These are phyloP conservation scores for Sebastes matsubarae DNA, from an alignment of 2,797 vertebrate species.

Conservation along the genomic window DNA sequence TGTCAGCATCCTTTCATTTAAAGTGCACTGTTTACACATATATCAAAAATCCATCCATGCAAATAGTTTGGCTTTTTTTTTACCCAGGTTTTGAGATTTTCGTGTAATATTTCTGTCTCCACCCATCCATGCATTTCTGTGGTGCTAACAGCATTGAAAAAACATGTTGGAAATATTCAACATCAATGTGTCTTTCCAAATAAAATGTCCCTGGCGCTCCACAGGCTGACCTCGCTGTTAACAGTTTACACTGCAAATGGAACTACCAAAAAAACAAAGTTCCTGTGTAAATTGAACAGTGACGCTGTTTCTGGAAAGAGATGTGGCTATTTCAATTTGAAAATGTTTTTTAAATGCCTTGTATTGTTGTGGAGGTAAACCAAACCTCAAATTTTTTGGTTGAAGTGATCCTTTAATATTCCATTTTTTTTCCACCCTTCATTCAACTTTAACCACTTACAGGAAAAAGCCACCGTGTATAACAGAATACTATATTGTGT, in stretches of 20 bases:
- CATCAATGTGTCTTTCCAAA: background rate
- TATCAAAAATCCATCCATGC: background rate
- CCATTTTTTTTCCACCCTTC: background rate
- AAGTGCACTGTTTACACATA: background rate
- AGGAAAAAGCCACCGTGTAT: background rate
- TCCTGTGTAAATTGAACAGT: background rate
- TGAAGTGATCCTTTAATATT: background rate
- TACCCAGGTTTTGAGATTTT: background rate
- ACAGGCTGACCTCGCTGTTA: background rate
- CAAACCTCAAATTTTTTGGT: background rate
- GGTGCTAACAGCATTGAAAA: background rate
- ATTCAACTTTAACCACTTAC: background rate
- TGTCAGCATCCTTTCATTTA: background rate
- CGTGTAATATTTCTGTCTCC: constrained; percentile 3
- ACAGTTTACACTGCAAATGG: background rate
- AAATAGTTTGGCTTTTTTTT: background rate
- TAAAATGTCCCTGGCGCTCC: background rate
- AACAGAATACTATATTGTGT: background rate
- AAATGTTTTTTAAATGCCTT: background rate
- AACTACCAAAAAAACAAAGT: background rate
- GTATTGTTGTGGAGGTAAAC: background rate
- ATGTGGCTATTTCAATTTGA: background rate
- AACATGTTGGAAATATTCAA: background rate
- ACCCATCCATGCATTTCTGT: background rate
- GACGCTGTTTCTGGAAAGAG: background rate